Evolutionary conservation across 2,797 vertebrate species (phyloP).

Genomic region (Somateria mollissima): DNA sequence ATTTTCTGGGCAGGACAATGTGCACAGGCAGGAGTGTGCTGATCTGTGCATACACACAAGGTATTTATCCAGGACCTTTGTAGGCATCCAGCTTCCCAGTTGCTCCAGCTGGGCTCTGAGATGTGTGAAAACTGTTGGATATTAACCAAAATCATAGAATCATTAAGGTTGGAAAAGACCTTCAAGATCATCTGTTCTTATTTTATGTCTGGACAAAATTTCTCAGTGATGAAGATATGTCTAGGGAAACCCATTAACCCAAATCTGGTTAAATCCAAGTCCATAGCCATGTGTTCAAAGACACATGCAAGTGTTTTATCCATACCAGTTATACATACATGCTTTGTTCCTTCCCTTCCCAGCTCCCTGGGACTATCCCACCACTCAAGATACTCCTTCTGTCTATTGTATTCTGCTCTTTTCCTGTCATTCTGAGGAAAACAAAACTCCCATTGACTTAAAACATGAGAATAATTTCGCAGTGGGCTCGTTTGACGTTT

Average conservation of each 20-base stretch:
- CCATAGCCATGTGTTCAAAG: background rate
- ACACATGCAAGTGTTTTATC: background rate
- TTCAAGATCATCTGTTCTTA: background rate
- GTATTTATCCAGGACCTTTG: background rate
- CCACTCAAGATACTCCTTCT: background rate
- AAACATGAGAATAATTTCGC: background rate
- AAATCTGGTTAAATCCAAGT: background rate
- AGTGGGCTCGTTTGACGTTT: background rate
- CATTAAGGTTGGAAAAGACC: no score
- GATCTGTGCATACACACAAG: background rate
- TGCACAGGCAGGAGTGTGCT: background rate
- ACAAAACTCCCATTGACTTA: background rate
- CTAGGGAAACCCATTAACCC: slow-evolving; percentile 4
- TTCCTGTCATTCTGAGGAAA: background rate
- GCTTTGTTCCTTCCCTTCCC: background rate
- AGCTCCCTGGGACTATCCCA: background rate
- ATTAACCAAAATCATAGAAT: background rate
- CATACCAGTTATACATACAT: background rate
- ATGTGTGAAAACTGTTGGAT: slow-evolving; percentile 16
- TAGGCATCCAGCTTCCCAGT: background rate
- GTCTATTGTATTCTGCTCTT: background rate
- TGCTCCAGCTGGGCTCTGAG: background rate
- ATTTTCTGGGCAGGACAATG: background rate
- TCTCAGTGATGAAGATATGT: slow-evolving; percentile 33
- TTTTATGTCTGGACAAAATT: slow-evolving; percentile 17